phyloP scores from a whole-genome alignment of 1,140 invertebrate genomes.

The Lordiphosa clarofinis region DNA sequence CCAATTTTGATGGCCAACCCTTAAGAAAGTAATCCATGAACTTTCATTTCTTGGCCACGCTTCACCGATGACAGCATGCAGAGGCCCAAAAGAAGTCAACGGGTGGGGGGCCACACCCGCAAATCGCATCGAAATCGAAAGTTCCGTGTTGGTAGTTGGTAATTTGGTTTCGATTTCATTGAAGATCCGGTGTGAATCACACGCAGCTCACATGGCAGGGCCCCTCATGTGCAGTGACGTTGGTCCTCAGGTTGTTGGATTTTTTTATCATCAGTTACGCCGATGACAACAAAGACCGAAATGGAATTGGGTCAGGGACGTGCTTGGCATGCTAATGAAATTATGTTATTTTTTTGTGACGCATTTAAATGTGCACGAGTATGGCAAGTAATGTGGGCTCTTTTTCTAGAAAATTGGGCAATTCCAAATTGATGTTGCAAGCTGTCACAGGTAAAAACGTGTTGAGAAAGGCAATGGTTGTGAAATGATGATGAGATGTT shows the following conservation, averaged over 20 bases:
- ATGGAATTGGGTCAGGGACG: constrained; percentile 73
- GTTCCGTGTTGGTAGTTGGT: constrained; percentile 50
- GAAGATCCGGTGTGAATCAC: constrained; percentile 64
- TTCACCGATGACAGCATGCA: constrained; percentile 49
- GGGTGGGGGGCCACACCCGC: constrained; percentile 26
- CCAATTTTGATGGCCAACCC: constrained; percentile 32
- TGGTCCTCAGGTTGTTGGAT: constrained; percentile 12
- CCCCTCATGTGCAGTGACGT: constrained; percentile 25
- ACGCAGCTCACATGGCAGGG: constrained; percentile 28
- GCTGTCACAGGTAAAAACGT: constrained; percentile 3
- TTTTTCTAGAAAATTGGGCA: constrained; percentile 34
- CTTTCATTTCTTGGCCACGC: constrained; percentile 59
- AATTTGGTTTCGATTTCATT: constrained; percentile 63
- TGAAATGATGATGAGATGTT: constrained; percentile 1
- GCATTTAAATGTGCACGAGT: constrained; percentile 30
- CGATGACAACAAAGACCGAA: constrained; percentile 29
- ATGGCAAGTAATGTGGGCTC: constrained; percentile 10
- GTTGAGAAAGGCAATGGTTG: constrained; percentile 49
- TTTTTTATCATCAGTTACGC: not conserved
- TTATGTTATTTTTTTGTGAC: constrained; percentile 42
- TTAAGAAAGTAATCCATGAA: constrained; percentile 37
- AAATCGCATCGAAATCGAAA: constrained; percentile 71
- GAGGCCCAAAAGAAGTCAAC: constrained; percentile 13
- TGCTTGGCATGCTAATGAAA: constrained; percentile 68
- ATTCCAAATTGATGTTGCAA: not conserved